Percentiles rank a stretch among this genome's conserved stretches.
Conservation (phyloP, 2,113 vertebrate species). For the Haliaeetus leucogaster region DNA sequence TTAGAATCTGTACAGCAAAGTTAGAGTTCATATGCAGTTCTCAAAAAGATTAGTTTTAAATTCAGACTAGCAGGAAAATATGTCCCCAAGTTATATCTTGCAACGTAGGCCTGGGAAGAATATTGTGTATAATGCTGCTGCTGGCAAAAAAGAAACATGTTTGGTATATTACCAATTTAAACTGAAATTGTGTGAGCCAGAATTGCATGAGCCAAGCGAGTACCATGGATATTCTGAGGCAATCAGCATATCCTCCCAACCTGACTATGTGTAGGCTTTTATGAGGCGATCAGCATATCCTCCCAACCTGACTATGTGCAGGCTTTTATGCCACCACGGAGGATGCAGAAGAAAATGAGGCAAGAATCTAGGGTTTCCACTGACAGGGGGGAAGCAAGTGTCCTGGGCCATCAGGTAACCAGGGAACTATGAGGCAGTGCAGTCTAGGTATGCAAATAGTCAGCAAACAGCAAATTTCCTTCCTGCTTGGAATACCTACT, state of each 20-base stretch:
- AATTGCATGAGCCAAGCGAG: background rate
- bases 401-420: background rate
- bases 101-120: fast-evolving
- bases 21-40: background rate
- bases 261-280: too few species aligned
- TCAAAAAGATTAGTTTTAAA: background rate
- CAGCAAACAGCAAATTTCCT: background rate
- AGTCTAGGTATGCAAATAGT: background rate
- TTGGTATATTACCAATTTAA: background rate
- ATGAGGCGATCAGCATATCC: background rate
- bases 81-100: fast-evolving
- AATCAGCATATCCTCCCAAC: background rate
- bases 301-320: background rate
- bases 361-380: background rate
- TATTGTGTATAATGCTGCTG: background rate
- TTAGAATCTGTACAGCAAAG: background rate
- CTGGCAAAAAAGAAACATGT: fast-evolving
- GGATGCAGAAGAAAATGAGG: fast-evolving
- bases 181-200: background rate
- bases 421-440: fast-evolving
- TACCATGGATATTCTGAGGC: background rate
- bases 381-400: background rate
- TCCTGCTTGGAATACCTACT: background rate
- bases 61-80: background rate
- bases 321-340: fast-evolving